Evolutionary conservation across 1,140 invertebrate species (phyloP).

Genomic region (Hypothenemus hampei): DNA sequence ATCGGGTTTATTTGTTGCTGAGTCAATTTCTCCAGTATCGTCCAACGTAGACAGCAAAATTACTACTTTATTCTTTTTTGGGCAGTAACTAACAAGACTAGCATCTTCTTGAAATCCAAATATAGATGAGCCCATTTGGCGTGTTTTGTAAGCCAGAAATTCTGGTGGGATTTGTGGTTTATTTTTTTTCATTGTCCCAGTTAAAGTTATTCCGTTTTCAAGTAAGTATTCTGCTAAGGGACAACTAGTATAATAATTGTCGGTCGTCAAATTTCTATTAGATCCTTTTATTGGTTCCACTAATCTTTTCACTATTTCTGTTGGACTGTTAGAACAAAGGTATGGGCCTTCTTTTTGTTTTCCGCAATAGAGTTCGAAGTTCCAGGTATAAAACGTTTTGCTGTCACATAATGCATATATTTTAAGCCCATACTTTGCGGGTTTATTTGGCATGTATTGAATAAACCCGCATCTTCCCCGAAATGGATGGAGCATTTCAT

Average conservation of each 20-base stretch:
- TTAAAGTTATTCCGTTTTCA: slow-evolving; percentile 37
- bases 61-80: slow-evolving; percentile 40
- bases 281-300: slow-evolving; percentile 30
- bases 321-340: slow-evolving; percentile 22
- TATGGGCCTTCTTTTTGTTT: slow-evolving; percentile 36
- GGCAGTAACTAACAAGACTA: slow-evolving; percentile 35
- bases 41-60: slow-evolving; percentile 39
- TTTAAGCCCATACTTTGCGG: slow-evolving; percentile 46
- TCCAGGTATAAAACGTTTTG: slow-evolving; percentile 13
- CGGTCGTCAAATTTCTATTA: slow-evolving; percentile 37
- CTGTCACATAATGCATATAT: slow-evolving; percentile 29
- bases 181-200: slow-evolving; percentile 41
- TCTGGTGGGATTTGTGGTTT: slow-evolving; percentile 39
- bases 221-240: slow-evolving; percentile 33
- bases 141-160: slow-evolving; percentile 36
- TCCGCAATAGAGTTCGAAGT: slow-evolving; percentile 41
- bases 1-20: slow-evolving; percentile 38
- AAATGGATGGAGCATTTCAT: slow-evolving; percentile 44
- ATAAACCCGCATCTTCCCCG: slow-evolving; percentile 43
- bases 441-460: slow-evolving; percentile 48
- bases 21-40: slow-evolving; percentile 26
- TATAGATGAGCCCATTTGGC: slow-evolving; percentile 22
- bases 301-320: slow-evolving; percentile 34
- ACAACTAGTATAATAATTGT: slow-evolving; percentile 38
- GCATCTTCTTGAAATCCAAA: slow-evolving; percentile 37